Evolutionary conservation across 2,888 invertebrate species (phyloP).

Genomic region (Phymatocera aterrima): DNA sequence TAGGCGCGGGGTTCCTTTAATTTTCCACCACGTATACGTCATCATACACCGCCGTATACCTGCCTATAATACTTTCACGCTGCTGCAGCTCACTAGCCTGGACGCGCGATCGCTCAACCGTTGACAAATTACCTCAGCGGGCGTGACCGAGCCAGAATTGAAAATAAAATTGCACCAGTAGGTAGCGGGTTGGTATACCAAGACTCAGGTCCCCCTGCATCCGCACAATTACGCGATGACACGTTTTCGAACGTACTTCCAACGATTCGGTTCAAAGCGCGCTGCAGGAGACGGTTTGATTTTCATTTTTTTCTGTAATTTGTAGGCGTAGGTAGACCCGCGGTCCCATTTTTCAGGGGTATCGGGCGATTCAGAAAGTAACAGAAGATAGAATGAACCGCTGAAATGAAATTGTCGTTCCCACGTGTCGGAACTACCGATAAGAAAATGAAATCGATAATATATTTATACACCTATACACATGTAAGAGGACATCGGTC

Average conservation of each 20-base stretch:
- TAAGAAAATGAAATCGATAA: not conserved
- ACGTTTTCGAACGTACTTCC: constrained; percentile 1
- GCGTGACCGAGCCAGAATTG: constrained; percentile 33
- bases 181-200: not conserved
- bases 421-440: too few species aligned
- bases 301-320: too few species aligned
- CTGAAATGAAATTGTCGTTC: too few species aligned
- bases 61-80: not conserved
- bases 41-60: too few species aligned
- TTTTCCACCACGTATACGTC: not conserved
- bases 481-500: too few species aligned
- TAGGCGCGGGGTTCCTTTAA: not conserved
- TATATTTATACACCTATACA: not conserved
- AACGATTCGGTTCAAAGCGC: constrained; percentile 12
- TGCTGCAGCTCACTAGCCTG: not conserved
- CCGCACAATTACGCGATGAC: constrained; percentile 2
- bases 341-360: too few species aligned
- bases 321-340: too few species aligned
- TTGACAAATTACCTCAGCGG: constrained; percentile 35
- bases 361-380: too few species aligned
- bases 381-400: too few species aligned
- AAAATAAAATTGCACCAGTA: constrained; percentile 17
- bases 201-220: constrained; percentile 15
- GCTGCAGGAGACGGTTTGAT: not conserved
- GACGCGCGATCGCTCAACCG: constrained; percentile 28